Percentiles rank a stretch among this genome's conserved stretches.
Evolutionary conservation across 23 tunicate species (phyloP).

Genomic region (Styela plicata): DNA sequence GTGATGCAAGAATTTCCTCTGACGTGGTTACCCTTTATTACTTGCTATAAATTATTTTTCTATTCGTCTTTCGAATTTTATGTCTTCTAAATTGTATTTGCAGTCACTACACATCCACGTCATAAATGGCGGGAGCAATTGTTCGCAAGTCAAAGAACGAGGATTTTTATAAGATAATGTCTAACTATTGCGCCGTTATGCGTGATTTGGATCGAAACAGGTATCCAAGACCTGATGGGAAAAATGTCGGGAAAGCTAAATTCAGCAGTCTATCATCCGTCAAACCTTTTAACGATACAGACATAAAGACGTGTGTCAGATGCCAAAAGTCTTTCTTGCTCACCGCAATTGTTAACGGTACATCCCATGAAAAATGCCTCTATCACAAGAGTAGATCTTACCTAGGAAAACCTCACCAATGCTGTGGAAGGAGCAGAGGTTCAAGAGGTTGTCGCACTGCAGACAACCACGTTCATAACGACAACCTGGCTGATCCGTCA

Average conservation of each 20-base stretch:
- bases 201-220: not conserved
- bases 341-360: not conserved
- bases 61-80: too few relatives aligned
- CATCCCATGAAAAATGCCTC: not conserved
- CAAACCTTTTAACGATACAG: not conserved
- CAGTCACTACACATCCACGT: too few relatives aligned
- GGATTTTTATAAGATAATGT: too few relatives aligned
- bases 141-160: too few relatives aligned
- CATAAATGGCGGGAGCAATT: too few relatives aligned
- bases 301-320: not conserved
- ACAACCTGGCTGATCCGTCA: constrained; percentile 40
- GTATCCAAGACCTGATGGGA: not conserved
- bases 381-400: not conserved
- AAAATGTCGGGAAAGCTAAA: not conserved
- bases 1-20: too few relatives aligned
- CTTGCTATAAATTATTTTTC: too few relatives aligned
- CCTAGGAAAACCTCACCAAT: constrained; percentile 50
- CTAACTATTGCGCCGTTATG: too few relatives aligned
- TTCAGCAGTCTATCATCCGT: not conserved
- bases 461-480: constrained; percentile 69
- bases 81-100: too few relatives aligned
- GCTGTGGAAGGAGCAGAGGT: constrained; percentile 56
- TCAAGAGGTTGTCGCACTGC: constrained; percentile 56
- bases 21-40: too few relatives aligned
- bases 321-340: not conserved